Evolutionary conservation across 1,140 invertebrate genomes (phyloP), one percentile per base, ranked within the genome.

Genomic region (Drosophila nigrodunni): DNA sequence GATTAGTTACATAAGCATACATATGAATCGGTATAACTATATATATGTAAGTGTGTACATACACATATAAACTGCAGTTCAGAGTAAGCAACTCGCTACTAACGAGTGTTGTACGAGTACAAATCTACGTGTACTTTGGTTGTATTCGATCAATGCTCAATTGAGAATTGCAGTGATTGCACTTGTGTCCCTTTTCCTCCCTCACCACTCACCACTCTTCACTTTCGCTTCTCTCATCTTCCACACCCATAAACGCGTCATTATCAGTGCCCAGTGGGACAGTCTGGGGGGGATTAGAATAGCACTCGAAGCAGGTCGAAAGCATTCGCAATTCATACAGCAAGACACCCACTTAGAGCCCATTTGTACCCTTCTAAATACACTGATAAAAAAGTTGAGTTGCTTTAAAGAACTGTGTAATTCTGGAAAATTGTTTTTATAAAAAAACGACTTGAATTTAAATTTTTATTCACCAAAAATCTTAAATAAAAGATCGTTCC

Each of bases 271-370:
- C 46, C 49, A 39, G 25, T 58, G 64, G 55, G 30, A 37, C 7
- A 37, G 57, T 52, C 67, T 62, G 44, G 68, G 59, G 59, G 10
- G 25, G 18, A 41, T 59, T 59, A 21, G 30, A 11, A 39, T 39
- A 34, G 66, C 68, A 71, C 68, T 71, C 60, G 60, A 71, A 70
- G 52, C 69, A 49, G 61, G 39, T 55, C 59, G 39, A 44, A 21
- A 35, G 37, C 67, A 64, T 8, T 64, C 47, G 9, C 35, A 52
- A 6, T 11, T 5, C 21, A 15, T 39, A 9, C 35, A 58, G 11
- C 43, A 9, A n/a, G 13, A 41, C 68, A 39, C 15, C 8, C 68
- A 55, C n/a, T 13, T 65, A 69, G 47, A 61, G 25, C 30, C 34
- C 49, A 70, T 70, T 57, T 72, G 60, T 71, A 55, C 15, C 8